Base-by-base conservation (phyloP, 2,888 invertebrate species). In the Cheilosia variabilis region DNA sequence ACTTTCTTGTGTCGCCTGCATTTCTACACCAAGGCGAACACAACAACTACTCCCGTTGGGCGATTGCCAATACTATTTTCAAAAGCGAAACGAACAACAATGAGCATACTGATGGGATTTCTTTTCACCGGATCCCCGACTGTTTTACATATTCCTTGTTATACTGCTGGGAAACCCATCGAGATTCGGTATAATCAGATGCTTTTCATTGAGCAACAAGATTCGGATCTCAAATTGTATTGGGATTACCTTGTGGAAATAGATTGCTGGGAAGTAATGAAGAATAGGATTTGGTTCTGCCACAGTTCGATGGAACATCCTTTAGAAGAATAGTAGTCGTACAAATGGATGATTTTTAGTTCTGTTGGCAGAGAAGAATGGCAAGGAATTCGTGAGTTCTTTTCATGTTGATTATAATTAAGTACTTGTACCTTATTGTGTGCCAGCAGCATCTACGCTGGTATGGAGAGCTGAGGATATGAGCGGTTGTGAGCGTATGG, bases 41-140 rank as follows among this genome's bases (percentile, higher is more conserved):
- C 37, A 60, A 71, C 9, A 4, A 37, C 17, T 24, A 22, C n/a
- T 7, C 72, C 57, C 41, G 66, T 75, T 75, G 75, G 57, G 24
- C 17, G 37, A 9, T 55, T 55, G 24, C 15, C 37, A 13, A 34
- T 27, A 22, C 9, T 43, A 24, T 19, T 19, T 10, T 9, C 10
- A 24, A 43, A 66, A 55, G 19, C 24, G 15, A 72, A 77, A 53
- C 43, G 43, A 72, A 72, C 77, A 68, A 82, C 72, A 77, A 82
- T 62, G 62, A 77, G 66, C 82, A 83, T 66, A 72, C 82, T 72
- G 66, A 77, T 72, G 72, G 72, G 82, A 77, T 77, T 82, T 82
- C 63, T 60, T 62, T 82, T 77, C 53, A 71, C 71, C 71, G 65
- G 68, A 72, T 71, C 57, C 73, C 82, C 77, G 66, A 68, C 77